A percentile compares a stretch with the other conserved stretches of the same genome.
These are phyloP conservation scores for Limenitis arthemis DNA, from an alignment of 2,888 invertebrate genomes.

Conservation along the genomic window DNA sequence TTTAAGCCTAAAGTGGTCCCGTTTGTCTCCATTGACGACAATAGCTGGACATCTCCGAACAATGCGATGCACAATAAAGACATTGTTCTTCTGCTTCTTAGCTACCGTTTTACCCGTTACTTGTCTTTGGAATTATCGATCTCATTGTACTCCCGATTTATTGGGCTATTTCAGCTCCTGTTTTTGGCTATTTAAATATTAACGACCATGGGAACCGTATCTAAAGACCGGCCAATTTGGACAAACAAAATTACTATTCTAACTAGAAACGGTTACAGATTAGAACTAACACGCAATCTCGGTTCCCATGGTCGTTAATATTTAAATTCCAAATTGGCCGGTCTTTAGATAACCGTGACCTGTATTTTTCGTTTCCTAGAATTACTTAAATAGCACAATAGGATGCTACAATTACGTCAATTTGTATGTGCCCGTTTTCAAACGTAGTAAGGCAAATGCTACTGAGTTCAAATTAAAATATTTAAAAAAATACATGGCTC, in stretches of 20 bases:
- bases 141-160: conserved; percentile 60
- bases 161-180: conserved; percentile 49
- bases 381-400: conserved; percentile 6
- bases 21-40: conserved; percentile 28
- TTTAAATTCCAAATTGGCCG: conserved; percentile 20
- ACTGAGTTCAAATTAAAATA: no score
- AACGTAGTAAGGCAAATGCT: no score
- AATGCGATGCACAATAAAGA: conserved; percentile 42
- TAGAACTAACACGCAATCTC: conserved; percentile 28
- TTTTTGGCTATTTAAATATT: conserved; percentile 50
- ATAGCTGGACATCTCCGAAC: conserved; percentile 43
- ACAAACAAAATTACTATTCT: conserved; percentile 22
- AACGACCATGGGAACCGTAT: conserved; percentile 61
- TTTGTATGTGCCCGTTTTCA: neutral
- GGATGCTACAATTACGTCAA: conserved; percentile 4
- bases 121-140: conserved; percentile 60
- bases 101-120: conserved; percentile 66
- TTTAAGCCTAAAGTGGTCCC: conserved; percentile 31
- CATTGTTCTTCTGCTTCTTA: conserved; percentile 60
- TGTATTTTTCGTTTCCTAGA: conserved; percentile 12
- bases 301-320: no score
- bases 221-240: no score
- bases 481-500: no score
- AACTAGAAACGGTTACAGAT: conserved; percentile 25
- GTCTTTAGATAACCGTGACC: conserved; percentile 8